These are phyloP conservation scores for Trichomycterus rosablanca DNA, from an alignment of 2,113 vertebrate genomes.

Conservation along the genomic window DNA sequence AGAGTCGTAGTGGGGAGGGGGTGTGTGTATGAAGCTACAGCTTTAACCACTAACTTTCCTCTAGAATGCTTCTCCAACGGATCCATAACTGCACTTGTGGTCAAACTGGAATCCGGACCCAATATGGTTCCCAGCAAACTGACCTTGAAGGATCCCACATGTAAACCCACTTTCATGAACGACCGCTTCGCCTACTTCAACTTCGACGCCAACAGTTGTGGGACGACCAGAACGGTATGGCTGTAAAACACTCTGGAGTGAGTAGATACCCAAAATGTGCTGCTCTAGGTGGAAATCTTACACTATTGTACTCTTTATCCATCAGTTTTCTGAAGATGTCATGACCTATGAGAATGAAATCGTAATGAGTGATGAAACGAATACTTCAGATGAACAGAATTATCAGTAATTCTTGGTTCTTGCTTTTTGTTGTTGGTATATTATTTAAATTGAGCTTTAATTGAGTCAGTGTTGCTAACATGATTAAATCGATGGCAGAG, in stretches of 20 bases:
- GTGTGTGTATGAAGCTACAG: too few species aligned
- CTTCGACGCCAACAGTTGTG: conserved; percentile 60
- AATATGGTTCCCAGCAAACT: conserved; percentile 48
- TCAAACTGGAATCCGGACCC: conserved; percentile 61
- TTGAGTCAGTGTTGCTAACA: too few species aligned
- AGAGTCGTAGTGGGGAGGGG: too few species aligned
- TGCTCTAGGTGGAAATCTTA: too few species aligned
- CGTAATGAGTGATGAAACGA: conserved; percentile 2
- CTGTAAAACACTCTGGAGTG: not conserved
- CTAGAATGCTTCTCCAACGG: conserved; percentile 66
- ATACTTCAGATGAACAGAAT: not conserved
- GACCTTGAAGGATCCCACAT: conserved; percentile 59
- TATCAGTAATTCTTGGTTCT: conserved; percentile 52
- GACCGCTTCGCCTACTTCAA: conserved; percentile 60
- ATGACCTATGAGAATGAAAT: conserved; percentile 69
- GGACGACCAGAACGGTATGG: conserved; percentile 61
- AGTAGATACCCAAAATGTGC: too few species aligned
- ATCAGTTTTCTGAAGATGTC: conserved; percentile 60
- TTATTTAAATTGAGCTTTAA: not conserved
- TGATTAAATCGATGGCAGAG: too few species aligned
- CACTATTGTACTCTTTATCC: not conserved
- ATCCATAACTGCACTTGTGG: conserved; percentile 57
- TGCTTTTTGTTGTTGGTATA: not conserved
- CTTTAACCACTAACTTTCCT: not conserved
- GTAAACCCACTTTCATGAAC: conserved; percentile 57